Base-by-base conservation (phyloP, 2,797 vertebrate species). In the Heterohyrax brucei region DNA sequence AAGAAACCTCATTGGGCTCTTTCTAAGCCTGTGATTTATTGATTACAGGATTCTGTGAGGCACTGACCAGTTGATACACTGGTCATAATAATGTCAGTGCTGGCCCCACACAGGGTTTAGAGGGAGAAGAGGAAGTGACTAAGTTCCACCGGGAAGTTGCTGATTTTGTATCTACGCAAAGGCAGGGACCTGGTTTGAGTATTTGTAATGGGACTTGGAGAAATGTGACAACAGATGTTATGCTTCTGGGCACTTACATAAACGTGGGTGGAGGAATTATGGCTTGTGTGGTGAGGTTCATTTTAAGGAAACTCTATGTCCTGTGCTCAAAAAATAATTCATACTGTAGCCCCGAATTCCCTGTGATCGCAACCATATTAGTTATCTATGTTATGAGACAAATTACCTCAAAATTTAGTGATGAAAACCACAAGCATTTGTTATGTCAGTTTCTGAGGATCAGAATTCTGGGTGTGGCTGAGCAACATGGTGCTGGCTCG, bases 231-330 rank as follows among this genome's bases (percentile, higher is more conserved):
- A 68, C 10, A 82, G 79, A 70, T 64, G n/a, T 18, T 77, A 24
- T 10, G 13, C 62, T 80, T 82, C 30, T 10, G 53, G 46, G 33
- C 10, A 53, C 9, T 73, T 73, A 59, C 3, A 13, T 48, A 81
- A 68, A 89, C 1, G 5, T 80, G 3, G 10, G 18, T 68, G 48
- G 56, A 14, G 22, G n/a, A 28, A 48, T 46, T 75, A 66, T 5
- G 26, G 24, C 75, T 89, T 80, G 10, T 62, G 46, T 22, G 30
- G 70, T 53, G 86, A 86, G 93, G 39, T 33, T 88, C 56, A 68
- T 92, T 93, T 87, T 94, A 86, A 61, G 87, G 77, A 84, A 92
- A 73, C 10, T 24, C 39, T 46, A 3, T 59, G 39, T 72, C 26
- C 24, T 56, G 82, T 79, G 19, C 26, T 87, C 64, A 87, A 64